phyloP scores from a whole-genome alignment of 1,140 invertebrate genomes.

The Listronotus oregonensis region DNA sequence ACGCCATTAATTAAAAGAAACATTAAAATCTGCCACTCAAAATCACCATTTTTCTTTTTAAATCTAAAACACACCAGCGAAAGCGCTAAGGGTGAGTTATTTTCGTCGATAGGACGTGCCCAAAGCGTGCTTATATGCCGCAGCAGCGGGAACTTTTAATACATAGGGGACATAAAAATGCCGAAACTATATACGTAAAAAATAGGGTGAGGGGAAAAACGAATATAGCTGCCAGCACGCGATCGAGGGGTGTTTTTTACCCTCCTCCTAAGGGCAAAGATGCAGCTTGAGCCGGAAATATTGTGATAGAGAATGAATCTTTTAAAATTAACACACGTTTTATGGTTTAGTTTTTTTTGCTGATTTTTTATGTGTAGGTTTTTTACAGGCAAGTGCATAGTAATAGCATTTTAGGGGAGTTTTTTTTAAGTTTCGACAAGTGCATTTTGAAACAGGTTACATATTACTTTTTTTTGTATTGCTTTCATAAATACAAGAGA shows the following conservation, averaged over 20 bases:
- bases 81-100: slow-evolving; percentile 21
- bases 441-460: no score
- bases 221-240: slow-evolving; percentile 30
- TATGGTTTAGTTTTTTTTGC: background rate
- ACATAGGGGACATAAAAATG: slow-evolving; percentile 34
- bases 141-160: slow-evolving; percentile 16
- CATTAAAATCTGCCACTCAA: background rate
- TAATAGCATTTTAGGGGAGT: no score
- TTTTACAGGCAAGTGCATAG: no score
- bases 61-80: slow-evolving; percentile 27
- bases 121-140: slow-evolving; percentile 25
- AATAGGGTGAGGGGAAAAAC: slow-evolving; percentile 28
- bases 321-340: slow-evolving; percentile 19
- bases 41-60: slow-evolving; percentile 32
- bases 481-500: no score
- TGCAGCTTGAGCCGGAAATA: slow-evolving; percentile 18
- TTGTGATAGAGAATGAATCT: background rate
- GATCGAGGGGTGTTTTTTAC: slow-evolving; percentile 28
- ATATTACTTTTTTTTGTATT: no score
- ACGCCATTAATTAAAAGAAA: slow-evolving; percentile 9
- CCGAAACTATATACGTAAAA: slow-evolving; percentile 36
- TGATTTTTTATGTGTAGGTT: background rate
- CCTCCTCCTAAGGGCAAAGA: slow-evolving; percentile 13
- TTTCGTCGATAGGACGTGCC: slow-evolving; percentile 29
- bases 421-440: no score